These are phyloP conservation scores for Villa cingulata DNA, from an alignment of 2,888 invertebrate species.

Conservation along the genomic window DNA sequence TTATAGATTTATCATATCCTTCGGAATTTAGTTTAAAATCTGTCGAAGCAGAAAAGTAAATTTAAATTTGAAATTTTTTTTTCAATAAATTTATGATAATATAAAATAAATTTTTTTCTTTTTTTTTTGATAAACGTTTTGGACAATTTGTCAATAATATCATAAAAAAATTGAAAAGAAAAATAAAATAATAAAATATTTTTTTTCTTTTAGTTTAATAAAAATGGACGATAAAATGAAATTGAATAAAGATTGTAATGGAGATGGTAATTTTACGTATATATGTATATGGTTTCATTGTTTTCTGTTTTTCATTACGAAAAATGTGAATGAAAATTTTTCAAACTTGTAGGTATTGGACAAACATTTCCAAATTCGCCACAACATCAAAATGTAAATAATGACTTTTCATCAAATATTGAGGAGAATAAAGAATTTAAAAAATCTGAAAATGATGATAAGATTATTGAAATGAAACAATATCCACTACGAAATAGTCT, in stretches of 20 bases:
- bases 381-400: constrained; percentile 46
- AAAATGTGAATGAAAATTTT: no score
- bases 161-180: not conserved
- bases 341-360: no score
- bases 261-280: no score
- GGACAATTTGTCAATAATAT: not conserved
- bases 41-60: constrained; percentile 31
- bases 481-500: constrained; percentile 26
- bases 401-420: constrained; percentile 38
- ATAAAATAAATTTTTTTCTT: not conserved
- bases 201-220: no score
- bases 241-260: no score
- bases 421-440: constrained; percentile 37
- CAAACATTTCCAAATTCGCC: no score
- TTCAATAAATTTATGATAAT: not conserved
- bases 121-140: not conserved
- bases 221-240: no score
- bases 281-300: no score
- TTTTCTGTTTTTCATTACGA: no score
- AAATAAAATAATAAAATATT: not conserved
- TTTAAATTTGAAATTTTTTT: not conserved
- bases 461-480: constrained; percentile 20
- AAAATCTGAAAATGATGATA: constrained; percentile 22
- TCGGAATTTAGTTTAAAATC: constrained; percentile 35
- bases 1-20: constrained; percentile 33